A percentile compares a stretch with the other conserved stretches of the same genome.
Conservation (phyloP, 2,888 invertebrate genomes). For the Drosophila merina region DNA sequence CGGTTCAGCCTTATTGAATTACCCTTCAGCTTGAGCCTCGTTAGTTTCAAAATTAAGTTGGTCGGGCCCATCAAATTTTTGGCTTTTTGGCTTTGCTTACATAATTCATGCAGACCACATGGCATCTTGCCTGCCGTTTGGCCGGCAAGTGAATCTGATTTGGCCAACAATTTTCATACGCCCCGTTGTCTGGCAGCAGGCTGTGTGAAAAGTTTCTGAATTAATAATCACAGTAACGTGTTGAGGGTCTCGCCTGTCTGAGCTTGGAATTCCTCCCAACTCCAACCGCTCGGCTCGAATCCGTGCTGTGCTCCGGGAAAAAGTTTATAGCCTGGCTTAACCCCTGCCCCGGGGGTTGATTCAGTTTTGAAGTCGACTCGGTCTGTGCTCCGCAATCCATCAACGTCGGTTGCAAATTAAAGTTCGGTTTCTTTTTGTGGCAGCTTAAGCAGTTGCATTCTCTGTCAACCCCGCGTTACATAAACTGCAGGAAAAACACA, state of each 20-base stretch:
- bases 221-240: constrained; percentile 49
- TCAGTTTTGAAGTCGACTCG: constrained; percentile 7
- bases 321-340: constrained; percentile 42
- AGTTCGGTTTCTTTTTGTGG: constrained; percentile 32
- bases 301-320: constrained; percentile 19
- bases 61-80: constrained; percentile 21
- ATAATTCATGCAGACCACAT: constrained; percentile 29
- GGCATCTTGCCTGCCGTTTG: background rate
- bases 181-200: constrained; percentile 5
- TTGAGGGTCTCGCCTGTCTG: constrained; percentile 34
- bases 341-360: constrained; percentile 7
- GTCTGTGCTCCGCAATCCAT: constrained; percentile 44
- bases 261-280: constrained; percentile 8
- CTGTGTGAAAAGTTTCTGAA: constrained; percentile 52
- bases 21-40: constrained; percentile 12
- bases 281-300: constrained; percentile 34
- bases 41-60: constrained; percentile 28
- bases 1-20: constrained; percentile 20
- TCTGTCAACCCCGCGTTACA: constrained; percentile 37
- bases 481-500: constrained; percentile 29
- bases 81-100: constrained; percentile 21
- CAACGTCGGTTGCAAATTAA: constrained; percentile 44
- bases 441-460: constrained; percentile 37
- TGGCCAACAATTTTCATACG: constrained; percentile 20
- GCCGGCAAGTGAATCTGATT: constrained; percentile 11